phyloP scores from a whole-genome alignment of 1,140 invertebrate species.

The Nasonia vitripennis region DNA sequence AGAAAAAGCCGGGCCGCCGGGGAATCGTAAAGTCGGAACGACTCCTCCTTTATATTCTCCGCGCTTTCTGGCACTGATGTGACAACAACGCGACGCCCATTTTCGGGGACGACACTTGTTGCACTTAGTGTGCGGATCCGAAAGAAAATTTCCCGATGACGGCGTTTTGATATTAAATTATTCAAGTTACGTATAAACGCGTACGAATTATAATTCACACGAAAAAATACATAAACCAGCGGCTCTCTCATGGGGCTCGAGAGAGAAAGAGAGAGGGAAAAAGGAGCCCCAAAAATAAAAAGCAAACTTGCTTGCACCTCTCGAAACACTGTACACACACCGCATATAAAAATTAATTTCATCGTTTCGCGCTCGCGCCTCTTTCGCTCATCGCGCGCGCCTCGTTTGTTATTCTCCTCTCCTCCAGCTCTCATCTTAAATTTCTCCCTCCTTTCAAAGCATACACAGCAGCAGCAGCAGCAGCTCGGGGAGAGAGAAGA shows the following conservation, averaged over 20 bases:
- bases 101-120: too few species aligned
- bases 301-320: neutral
- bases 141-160: too few species aligned
- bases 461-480: neutral
- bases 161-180: too few species aligned
- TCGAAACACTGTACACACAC: neutral
- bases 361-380: neutral
- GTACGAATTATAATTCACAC: too few species aligned
- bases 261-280: neutral
- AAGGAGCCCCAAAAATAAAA: neutral
- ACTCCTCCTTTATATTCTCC: neutral
- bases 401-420: conserved; percentile 43
- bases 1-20: too few species aligned
- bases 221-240: too few species aligned
- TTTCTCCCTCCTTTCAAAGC: conserved; percentile 14
- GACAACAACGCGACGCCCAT: too few species aligned
- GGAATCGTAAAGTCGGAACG: neutral
- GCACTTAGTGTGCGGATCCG: too few species aligned
- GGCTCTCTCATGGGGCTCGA: neutral
- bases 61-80: too few species aligned
- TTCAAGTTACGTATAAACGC: too few species aligned
- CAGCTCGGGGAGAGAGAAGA: conserved; percentile 22
- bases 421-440: conserved; percentile 37
- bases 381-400: too few species aligned
- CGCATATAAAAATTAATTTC: conserved; percentile 44